Percentiles rank a stretch among this genome's conserved stretches.
Evolutionary conservation across 2,888 invertebrate genomes (phyloP).

Genomic region (Pachycephus smyrnensis): DNA sequence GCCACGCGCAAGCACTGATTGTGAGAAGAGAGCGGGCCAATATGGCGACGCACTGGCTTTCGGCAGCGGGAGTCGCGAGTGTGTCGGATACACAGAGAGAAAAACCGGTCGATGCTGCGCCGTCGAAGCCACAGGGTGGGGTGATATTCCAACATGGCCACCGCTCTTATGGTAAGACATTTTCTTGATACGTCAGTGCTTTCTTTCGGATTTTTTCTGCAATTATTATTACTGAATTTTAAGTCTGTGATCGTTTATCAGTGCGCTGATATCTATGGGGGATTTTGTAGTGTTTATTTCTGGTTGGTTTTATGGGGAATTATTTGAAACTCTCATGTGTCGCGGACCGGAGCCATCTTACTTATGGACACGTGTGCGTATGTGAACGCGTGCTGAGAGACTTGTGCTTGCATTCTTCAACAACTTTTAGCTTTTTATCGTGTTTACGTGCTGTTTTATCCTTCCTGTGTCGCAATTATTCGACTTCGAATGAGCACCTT

Average conservation of each 20-base stretch:
- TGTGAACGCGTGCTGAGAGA: neutral
- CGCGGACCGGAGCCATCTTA: neutral
- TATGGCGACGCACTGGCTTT: slow-evolving; percentile 43
- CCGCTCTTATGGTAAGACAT: slow-evolving; percentile 35
- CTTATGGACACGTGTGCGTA: neutral
- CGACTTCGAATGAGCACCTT: slow-evolving; percentile 1
- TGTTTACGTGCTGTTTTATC: slow-evolving; percentile 5
- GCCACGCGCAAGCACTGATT: slow-evolving; percentile 45
- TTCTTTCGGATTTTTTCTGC: neutral
- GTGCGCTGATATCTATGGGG: neutral
- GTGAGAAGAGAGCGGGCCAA: slow-evolving; percentile 35
- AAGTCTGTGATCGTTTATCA: neutral
- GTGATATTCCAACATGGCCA: slow-evolving; percentile 41
- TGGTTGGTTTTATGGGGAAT: neutral
- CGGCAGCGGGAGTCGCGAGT: slow-evolving; percentile 1
- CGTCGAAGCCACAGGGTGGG: slow-evolving; percentile 27
- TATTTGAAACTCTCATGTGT: neutral
- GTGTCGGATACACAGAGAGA: slow-evolving; percentile 12
- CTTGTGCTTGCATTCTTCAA: neutral
- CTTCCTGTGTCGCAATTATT: neutral
- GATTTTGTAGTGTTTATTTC: neutral
- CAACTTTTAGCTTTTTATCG: slow-evolving; percentile 9
- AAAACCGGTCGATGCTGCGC: slow-evolving; percentile 55
- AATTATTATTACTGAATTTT: neutral
- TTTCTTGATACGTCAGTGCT: neutral